Base-by-base conservation (phyloP, 2,888 invertebrate genomes). In the Diogma glabrata region DNA sequence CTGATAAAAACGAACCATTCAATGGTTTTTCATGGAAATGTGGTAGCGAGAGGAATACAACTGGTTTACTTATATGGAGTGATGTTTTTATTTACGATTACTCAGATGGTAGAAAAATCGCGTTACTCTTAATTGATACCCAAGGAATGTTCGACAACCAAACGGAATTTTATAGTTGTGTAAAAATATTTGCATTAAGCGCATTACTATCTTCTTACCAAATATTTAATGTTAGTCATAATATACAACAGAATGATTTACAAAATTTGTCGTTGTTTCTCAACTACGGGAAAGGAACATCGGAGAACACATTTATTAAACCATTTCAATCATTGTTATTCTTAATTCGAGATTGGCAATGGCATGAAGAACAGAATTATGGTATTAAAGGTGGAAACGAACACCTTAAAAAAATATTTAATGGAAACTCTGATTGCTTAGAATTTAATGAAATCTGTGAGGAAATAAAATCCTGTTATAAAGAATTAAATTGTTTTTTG, bases 91-190 rank as follows among this genome's bases (percentile, higher is more conserved):
- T 53, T 23, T 26, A 47, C 16, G 47, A 36, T 22, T n/a, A 8
- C 12, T 22, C 50, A 1, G 33, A 46, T 46, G 52, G 47, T 3
- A 43, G 49, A 24, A 51, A 51, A 30, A 17, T 48, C 26, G 51
- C 53, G n/a, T 51, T 53, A 12, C 20, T 49, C 17, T 48, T 53
- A 4, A 51, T 53, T 49, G 53, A 53, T 20, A 53, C 53, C 14
- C 53, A 51, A 49, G 53, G 53, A 24, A 22, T 48, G 9, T 53
- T 51, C 20, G 53, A 53, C 23, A 40, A 45, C 9, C 36, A 46
- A 23, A 51, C 36, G 3, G 28, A 50, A 22, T 22, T 48, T 9
- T 12, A 17, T 28, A 49, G 46, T 10, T 51, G 51, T 30, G 51
- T 49, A 4, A 47, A 40, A 30, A 51, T 53, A 10, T 53, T 53